Base-by-base conservation (phyloP, 2,888 invertebrate genomes). In the Ophion ventricosus region DNA sequence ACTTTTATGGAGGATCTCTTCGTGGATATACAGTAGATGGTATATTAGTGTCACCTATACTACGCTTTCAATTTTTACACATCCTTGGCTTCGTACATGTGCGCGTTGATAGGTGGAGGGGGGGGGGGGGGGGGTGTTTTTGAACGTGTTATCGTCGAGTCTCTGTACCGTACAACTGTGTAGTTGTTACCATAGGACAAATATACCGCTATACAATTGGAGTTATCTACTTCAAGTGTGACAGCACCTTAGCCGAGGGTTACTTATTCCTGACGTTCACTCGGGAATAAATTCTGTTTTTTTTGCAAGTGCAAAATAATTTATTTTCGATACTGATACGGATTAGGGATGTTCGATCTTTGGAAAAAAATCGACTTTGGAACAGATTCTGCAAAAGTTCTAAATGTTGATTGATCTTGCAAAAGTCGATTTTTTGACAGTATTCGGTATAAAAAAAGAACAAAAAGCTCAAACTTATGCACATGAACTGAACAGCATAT, bases 111-210 rank as follows among this genome's bases (percentile, higher is more conserved):
- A 25, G 35, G 57, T 64, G 63, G 26, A 49, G 43, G 23, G 66
- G 59, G 43, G 14, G 59, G 43, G 14, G 54, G 43, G 14, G 11
- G 57, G 70, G 54, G 26, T 54, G 49, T 81, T 61, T 75, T 43
- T 56, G 26, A 72, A 26, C 40, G 40, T 57, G 66, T 59, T 76
- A 67, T 63, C 26, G 61, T 26, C 63, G 77, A 66, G 61, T 77
- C 67, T 64, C 25, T 23, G 26, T 23, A 64, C 43, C 11, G 43
- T 49, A 11, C 14, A 40, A 20, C 43, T 54, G 56, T 76, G 67
- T 64, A 64, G 64, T 64, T 75, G 75, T 64, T 75, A 76, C 61
- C 70, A 57, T 35, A 20, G 11, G 23, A 63, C 35, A 29, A 35
- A 69, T 74, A 49, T 26, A 10, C 49, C 43, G 43, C 61, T 25